A percentile compares a stretch with the other conserved stretches of the same genome.
phyloP scores from a whole-genome alignment of 2,113 vertebrate species.

The Prionailurus bengalensis region DNA sequence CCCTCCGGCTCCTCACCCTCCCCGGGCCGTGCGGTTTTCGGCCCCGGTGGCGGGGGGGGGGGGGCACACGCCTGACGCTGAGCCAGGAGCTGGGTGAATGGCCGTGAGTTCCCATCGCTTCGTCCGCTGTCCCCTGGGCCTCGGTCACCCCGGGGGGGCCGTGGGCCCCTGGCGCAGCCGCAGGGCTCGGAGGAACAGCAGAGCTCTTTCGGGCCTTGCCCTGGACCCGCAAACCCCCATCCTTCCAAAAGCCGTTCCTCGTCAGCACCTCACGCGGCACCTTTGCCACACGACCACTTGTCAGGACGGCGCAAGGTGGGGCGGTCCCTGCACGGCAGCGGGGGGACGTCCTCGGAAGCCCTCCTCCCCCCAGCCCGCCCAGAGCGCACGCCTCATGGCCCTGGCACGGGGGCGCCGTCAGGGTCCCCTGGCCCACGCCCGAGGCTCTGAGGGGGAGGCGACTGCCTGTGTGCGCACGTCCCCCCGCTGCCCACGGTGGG shows the following conservation, averaged over 20 bases:
- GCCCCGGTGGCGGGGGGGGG: background rate
- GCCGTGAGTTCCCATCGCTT: background rate
- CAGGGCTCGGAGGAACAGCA: background rate
- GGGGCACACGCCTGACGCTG: background rate
- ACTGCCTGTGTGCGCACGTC: rapidly evolving
- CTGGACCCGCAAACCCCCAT: background rate
- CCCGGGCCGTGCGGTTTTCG: background rate
- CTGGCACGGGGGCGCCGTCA: background rate
- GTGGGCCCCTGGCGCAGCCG: rapidly evolving
- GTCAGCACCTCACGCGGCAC: rapidly evolving
- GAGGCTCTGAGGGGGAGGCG: background rate
- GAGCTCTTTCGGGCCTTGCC: background rate
- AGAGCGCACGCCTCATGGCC: background rate
- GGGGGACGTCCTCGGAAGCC: background rate
- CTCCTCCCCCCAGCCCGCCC: background rate
- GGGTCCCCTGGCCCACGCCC: no score
- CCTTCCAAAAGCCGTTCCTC: no score
- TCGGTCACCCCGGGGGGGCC: background rate
- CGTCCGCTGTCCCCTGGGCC: background rate
- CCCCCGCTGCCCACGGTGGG: background rate
- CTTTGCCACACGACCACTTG: background rate
- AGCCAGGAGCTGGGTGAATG: rapidly evolving
- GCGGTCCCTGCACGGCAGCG: rapidly evolving
- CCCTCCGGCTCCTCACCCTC: no score
- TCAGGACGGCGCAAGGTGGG: rapidly evolving